A percentile compares a stretch with the other conserved stretches of the same genome.
phyloP scores from a whole-genome alignment of 2,888 invertebrate genomes.

The Zygothrica quintamaculata region DNA sequence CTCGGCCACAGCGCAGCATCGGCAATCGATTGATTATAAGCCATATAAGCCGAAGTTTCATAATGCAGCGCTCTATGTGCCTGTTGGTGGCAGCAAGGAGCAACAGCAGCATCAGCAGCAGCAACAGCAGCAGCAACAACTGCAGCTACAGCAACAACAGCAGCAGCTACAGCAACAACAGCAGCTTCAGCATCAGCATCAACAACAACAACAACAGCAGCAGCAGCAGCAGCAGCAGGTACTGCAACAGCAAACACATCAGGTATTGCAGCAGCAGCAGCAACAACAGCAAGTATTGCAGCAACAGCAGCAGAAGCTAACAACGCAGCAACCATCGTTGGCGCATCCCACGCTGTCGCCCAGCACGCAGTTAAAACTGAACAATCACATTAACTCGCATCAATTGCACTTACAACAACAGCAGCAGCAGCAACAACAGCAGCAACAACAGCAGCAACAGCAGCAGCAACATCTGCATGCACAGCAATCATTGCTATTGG shows the following conservation, averaged over 20 bases:
- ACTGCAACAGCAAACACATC: constrained; percentile 42
- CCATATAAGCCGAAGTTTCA: constrained; percentile 92
- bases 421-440: constrained; percentile 69
- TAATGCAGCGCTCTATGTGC: constrained; percentile 86
- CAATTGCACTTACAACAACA: constrained; percentile 78
- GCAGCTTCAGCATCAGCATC: constrained; percentile 32
- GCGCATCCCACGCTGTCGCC: constrained; percentile 79
- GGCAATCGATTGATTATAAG: constrained; percentile 85
- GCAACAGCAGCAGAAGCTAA: constrained; percentile 47
- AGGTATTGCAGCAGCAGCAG: constrained; percentile 20
- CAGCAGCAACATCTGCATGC: constrained; percentile 60
- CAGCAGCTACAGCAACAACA: constrained; percentile 32
- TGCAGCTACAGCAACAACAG: constrained; percentile 13
- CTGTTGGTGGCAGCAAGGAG: constrained; percentile 66
- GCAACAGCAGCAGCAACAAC: constrained; percentile 17
- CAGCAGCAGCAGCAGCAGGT: constrained; percentile 51
- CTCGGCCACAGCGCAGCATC: constrained; percentile 64
- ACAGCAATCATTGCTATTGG: constrained; percentile 65
- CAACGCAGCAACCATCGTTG: constrained; percentile 46
- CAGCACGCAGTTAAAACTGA: constrained; percentile 81
- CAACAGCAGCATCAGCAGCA: constrained; percentile 58
- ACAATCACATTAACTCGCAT: constrained; percentile 82
- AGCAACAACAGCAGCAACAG: constrained; percentile 66
- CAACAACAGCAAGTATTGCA: constrained; percentile 57
- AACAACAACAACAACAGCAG: constrained; percentile 57